Evolutionary conservation across 2,888 invertebrate genomes (phyloP).

Genomic region (Xanthorhoe designata): DNA sequence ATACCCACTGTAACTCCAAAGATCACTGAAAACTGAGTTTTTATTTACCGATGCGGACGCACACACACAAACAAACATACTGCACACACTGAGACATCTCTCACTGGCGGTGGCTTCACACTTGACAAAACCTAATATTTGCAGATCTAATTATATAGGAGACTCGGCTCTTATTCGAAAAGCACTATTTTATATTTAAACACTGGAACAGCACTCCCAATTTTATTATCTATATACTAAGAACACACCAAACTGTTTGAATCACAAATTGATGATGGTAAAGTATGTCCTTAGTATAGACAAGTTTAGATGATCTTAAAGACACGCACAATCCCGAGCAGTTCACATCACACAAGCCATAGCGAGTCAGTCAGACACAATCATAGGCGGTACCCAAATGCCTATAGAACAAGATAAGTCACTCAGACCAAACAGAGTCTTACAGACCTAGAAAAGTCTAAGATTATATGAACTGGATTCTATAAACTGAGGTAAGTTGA

Average conservation of each 20-base stretch:
- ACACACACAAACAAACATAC: constrained; percentile 6
- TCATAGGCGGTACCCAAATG: background rate
- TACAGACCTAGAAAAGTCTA: too few relatives aligned
- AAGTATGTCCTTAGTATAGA: background rate
- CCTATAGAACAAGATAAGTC: background rate
- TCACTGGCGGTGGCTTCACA: constrained; percentile 21
- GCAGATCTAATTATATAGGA: constrained; percentile 5
- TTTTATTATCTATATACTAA: background rate
- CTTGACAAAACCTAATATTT: constrained; percentile 8
- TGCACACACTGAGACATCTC: constrained; percentile 6
- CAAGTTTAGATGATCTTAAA: constrained; percentile 4
- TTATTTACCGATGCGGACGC: constrained; percentile 1
- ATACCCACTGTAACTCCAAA: background rate
- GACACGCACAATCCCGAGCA: constrained; percentile 7
- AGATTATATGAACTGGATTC: background rate
- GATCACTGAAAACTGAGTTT: constrained; percentile 13
- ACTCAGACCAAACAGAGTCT: background rate
- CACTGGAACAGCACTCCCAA: constrained; percentile 8
- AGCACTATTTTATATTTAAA: constrained; percentile 8
- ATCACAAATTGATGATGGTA: background rate
- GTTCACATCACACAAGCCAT: constrained; percentile 27
- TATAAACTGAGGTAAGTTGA: background rate
- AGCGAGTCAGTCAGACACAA: constrained; percentile 13
- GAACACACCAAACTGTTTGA: background rate
- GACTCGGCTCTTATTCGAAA: constrained; percentile 7